A percentile compares a stretch with the other conserved stretches of the same genome.
Conservation (phyloP, 2,888 invertebrate genomes). For the Rhodophaea formosa region DNA sequence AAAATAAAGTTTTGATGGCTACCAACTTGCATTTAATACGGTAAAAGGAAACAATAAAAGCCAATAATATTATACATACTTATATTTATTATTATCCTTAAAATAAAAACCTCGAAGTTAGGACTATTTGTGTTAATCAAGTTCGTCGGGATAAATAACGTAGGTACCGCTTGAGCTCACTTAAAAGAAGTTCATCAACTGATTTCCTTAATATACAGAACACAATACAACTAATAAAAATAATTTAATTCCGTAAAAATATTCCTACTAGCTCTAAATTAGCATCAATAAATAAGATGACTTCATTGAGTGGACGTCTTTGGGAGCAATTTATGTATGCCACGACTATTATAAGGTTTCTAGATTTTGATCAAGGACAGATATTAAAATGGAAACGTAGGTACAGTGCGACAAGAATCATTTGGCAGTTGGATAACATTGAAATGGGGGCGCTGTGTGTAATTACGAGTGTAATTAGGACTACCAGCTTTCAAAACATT, state of each 20-base stretch:
- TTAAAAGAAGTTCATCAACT: slow-evolving; percentile 62
- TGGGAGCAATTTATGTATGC: slow-evolving; percentile 40
- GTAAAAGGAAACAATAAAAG: too few species aligned
- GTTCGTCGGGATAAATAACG: slow-evolving; percentile 45
- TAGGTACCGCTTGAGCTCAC: slow-evolving; percentile 61
- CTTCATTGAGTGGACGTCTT: slow-evolving; percentile 69
- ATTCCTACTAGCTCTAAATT: slow-evolving; percentile 65
- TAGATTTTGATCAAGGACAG: not conserved
- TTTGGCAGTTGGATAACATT: too few species aligned
- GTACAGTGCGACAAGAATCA: too few species aligned
- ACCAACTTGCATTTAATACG: too few species aligned
- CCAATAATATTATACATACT: slow-evolving; percentile 46
- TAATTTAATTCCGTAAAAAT: slow-evolving; percentile 75
- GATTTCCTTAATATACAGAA: slow-evolving; percentile 75
- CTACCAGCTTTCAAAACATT: too few species aligned
- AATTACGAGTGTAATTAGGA: too few species aligned
- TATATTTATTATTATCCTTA: slow-evolving; percentile 72
- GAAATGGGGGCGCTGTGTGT: too few species aligned
- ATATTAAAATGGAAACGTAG: not conserved
- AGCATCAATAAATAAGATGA: slow-evolving; percentile 77
- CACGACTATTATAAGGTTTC: slow-evolving; percentile 20
- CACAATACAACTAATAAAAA: slow-evolving; percentile 68
- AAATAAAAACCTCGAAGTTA: slow-evolving; percentile 63
- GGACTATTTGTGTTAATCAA: slow-evolving; percentile 57
- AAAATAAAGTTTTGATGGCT: too few species aligned